A percentile compares a stretch with the other conserved stretches of the same genome.
Conservation (phyloP, 1,140 invertebrate genomes). For the Atta cephalotes region DNA sequence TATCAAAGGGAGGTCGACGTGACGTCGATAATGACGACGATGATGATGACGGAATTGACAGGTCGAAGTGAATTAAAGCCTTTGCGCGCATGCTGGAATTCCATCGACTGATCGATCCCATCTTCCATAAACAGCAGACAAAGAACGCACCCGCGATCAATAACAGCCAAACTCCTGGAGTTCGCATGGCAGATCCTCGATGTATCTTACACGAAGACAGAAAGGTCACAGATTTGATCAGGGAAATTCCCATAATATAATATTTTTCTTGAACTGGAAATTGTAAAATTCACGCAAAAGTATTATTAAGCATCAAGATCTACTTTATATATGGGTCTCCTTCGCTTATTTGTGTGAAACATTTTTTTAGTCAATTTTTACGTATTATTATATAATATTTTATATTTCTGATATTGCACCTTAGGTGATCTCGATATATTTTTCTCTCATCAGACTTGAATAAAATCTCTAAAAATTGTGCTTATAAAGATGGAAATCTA, state of each 20-base stretch:
- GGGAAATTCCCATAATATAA: neutral
- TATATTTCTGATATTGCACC: neutral
- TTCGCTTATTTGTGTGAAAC: too few species aligned
- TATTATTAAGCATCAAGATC: too few species aligned
- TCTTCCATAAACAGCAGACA: conserved; percentile 79
- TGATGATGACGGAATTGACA: conserved; percentile 78
- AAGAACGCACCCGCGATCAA: conserved; percentile 66
- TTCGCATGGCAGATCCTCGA: conserved; percentile 11
- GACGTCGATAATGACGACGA: neutral
- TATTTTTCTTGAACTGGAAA: neutral
- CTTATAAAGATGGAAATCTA: neutral
- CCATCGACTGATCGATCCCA: conserved; percentile 69
- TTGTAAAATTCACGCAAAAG: too few species aligned
- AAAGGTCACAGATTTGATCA: neutral
- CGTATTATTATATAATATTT: too few species aligned
- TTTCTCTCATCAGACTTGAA: too few species aligned
- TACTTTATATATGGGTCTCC: too few species aligned
- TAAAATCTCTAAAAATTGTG: neutral
- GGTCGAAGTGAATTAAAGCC: conserved; percentile 81
- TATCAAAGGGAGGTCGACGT: conserved; percentile 40
- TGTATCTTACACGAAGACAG: neutral
- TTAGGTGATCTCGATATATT: neutral
- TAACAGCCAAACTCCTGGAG: conserved; percentile 49
- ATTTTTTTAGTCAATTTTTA: too few species aligned
- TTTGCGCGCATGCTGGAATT: conserved; percentile 78